Percentiles rank a stretch among this genome's conserved stretches.
phyloP scores from a whole-genome alignment of 2,888 invertebrate species.

The Ophion ellenae region DNA sequence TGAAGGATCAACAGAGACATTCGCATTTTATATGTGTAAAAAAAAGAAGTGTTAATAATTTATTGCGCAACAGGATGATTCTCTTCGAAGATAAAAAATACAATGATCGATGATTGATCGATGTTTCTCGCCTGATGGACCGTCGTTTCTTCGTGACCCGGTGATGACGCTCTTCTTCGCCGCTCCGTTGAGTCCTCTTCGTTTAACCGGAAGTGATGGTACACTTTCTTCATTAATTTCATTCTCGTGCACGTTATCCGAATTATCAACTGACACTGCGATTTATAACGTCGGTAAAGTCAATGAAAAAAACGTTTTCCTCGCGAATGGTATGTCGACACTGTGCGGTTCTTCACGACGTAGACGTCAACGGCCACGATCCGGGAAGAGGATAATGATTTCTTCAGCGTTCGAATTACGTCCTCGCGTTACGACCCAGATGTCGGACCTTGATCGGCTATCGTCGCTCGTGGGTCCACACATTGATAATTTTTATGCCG shows the following conservation, averaged over 20 bases:
- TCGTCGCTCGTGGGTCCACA: constrained; percentile 2
- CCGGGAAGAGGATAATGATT: background rate
- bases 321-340: constrained; percentile 2
- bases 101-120: constrained; percentile 49
- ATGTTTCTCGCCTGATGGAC: constrained; percentile 9
- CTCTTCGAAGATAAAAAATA: constrained; percentile 47
- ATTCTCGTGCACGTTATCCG: constrained; percentile 27
- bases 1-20: background rate
- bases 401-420: background rate
- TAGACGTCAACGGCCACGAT: background rate
- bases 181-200: background rate
- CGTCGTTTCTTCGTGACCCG: constrained; percentile 2
- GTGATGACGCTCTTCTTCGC: constrained; percentile 15
- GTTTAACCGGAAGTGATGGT: background rate
- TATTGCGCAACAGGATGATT: constrained; percentile 62
- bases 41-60: constrained; percentile 62
- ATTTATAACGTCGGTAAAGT: constrained; percentile 44
- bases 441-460: background rate
- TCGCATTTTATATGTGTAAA: constrained; percentile 8
- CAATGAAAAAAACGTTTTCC: constrained; percentile 54
- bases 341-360: constrained; percentile 6
- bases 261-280: constrained; percentile 53
- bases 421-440: background rate
- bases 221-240: constrained; percentile 30
- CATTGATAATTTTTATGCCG: background rate